Conservation (phyloP, 2,797 vertebrate genomes). For the Gorsachius magnificus region DNA sequence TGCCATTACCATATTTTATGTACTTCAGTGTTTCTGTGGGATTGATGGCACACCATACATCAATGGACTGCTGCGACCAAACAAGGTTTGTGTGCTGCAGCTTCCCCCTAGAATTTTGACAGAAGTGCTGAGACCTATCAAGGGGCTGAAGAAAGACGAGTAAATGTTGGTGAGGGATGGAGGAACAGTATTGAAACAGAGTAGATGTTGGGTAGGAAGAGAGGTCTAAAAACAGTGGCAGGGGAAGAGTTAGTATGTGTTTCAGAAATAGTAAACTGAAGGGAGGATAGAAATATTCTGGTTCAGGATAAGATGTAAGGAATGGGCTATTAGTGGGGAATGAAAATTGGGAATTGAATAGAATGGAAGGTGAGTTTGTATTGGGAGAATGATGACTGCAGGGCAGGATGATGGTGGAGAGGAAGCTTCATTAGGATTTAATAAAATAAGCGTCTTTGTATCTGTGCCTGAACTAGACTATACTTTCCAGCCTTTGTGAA, state of each 20-base stretch:
- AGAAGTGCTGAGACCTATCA: constrained; percentile 32
- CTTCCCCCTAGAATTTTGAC: constrained; percentile 32
- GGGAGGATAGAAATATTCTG: not conserved
- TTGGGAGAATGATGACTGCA: not conserved
- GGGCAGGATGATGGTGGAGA: not conserved
- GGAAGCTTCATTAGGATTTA: not conserved
- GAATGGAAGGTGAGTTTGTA: not conserved
- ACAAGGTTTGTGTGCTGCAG: constrained; percentile 38
- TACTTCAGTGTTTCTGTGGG: constrained; percentile 43
- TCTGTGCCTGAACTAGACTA: not conserved
- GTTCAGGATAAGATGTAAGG: not conserved
- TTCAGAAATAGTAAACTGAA: constrained; percentile 31
- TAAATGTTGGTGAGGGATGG: constrained; percentile 16
- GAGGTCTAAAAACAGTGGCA: constrained; percentile 34
- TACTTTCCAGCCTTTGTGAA: not conserved
- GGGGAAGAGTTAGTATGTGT: constrained; percentile 39
- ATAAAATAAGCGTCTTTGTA: not conserved
- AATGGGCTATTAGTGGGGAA: not conserved
- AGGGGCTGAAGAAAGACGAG: constrained; percentile 20
- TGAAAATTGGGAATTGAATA: not conserved
- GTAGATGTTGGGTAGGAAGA: constrained; percentile 36
- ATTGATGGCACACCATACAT: constrained; percentile 43
- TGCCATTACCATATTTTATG: constrained; percentile 57
- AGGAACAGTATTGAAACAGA: constrained; percentile 25
- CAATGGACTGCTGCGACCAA: constrained; percentile 36